Evolutionary conservation across 2,888 invertebrate genomes (phyloP), one percentile per base, ranked within the genome.

Genomic region (Chrysolina oricalcia): DNA sequence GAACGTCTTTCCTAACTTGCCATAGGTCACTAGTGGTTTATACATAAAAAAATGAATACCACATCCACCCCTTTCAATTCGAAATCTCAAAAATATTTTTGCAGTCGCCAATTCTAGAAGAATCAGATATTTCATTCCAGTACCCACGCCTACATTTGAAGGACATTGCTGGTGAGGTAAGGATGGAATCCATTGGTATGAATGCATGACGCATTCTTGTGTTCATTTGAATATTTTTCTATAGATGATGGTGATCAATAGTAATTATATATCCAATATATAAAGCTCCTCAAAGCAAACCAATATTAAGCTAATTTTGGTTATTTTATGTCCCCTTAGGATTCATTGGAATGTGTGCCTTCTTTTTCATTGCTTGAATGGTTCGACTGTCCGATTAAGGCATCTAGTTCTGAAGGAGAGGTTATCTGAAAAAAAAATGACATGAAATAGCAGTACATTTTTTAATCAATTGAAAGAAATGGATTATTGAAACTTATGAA

Each of bases 371-470:
- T 76, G 19, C 75, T 74, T 35, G 59, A 59, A 59, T 59, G 59
- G 35, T 27, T 59, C n/a, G 59, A 59, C 27, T 83, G 77, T 75
- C 91, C 91, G 77, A 92, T 91, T 72, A 93, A 89, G 56, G 90
- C 89, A 84, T 93, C 92, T 73, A 91, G 87, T 83, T 93, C 92
- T 41, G 91, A 91, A 1, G 91, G 90, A 70, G 92, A 92, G 43
- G 91, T 90, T 5, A 92, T 88, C 87, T 88, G 85, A 78, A 77
- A 90, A 59, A 56, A n/a, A 27, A 59, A 59, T 23, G 9, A 8
- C 27, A 27, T n/a, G 2, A 59, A 50, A 2, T 19, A 50, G 8
- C 11, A 15, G 15, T 43, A 8, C 40, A 40, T 40, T 10, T 40
- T 40, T 10, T n/a, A n/a, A n/a, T n/a, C n/a, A n/a, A n/a, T n/a